These are phyloP conservation scores for Coelopa pilipes DNA, from an alignment of 2,888 invertebrate genomes.

Conservation along the genomic window DNA sequence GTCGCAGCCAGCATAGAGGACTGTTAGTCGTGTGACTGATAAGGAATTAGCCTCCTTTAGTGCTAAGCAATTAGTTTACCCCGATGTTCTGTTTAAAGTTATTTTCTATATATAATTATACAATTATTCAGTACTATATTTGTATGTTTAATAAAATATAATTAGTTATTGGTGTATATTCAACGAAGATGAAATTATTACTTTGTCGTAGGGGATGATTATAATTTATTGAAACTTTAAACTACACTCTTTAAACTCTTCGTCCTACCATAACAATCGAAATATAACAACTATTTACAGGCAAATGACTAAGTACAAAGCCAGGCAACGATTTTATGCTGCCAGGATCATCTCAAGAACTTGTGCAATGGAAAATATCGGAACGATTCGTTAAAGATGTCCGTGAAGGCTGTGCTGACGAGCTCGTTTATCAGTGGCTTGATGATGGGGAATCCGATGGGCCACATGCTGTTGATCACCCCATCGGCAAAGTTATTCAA, in stretches of 20 bases:
- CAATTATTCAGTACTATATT: background rate
- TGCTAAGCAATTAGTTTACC: conserved; percentile 15
- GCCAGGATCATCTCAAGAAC: conserved; percentile 67
- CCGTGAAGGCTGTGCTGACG: conserved; percentile 84
- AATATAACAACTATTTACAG: no score
- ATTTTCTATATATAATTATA: conserved; percentile 1
- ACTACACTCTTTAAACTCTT: no score
- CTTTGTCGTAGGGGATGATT: no score
- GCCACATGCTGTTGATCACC: conserved; percentile 84
- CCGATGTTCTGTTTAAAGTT: background rate
- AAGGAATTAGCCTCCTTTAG: background rate
- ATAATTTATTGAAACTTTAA: no score
- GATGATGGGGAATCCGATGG: conserved; percentile 80
- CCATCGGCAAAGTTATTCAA: conserved; percentile 76
- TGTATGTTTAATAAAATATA: background rate
- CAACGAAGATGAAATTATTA: no score
- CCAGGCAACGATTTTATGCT: no score
- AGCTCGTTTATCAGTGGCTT: conserved; percentile 84
- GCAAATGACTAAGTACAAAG: no score
- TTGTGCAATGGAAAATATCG: conserved; percentile 77
- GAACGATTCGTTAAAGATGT: conserved; percentile 83
- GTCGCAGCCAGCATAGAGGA: conserved; percentile 56
- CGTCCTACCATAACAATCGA: no score
- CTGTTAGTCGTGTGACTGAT: conserved; percentile 24
- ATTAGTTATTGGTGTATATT: background rate